Conservation (phyloP, 2,888 invertebrate genomes). For the Drosophila dives region DNA sequence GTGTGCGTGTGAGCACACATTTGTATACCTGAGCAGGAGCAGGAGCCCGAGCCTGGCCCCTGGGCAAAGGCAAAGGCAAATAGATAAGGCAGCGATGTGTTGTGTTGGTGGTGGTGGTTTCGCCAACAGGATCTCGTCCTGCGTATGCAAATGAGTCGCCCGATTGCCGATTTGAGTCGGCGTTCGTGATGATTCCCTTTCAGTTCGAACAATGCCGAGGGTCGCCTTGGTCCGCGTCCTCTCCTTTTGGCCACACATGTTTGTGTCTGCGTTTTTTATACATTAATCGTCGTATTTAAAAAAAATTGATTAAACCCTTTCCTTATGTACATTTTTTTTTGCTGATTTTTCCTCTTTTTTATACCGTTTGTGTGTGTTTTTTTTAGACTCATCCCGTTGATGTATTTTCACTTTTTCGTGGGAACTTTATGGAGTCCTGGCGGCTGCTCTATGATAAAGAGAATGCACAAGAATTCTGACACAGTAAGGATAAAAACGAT, state of each 20-base stretch:
- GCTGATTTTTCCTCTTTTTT: conserved; percentile 73
- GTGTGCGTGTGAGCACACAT: conserved; percentile 46
- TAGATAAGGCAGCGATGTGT: conserved; percentile 71
- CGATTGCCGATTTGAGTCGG: conserved; percentile 30
- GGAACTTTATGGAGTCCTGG: conserved; percentile 55
- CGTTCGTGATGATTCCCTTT: conserved; percentile 71
- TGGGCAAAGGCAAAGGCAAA: conserved; percentile 68
- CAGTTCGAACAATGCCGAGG: conserved; percentile 72
- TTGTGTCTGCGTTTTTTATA: conserved; percentile 71
- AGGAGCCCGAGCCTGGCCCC: conserved; percentile 12
- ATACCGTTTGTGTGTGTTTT: conserved; percentile 46
- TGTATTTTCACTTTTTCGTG: conserved; percentile 81
- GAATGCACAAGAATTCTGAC: background rate
- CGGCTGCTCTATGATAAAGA: conserved; percentile 17
- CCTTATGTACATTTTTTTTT: conserved; percentile 65
- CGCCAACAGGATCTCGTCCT: conserved; percentile 53
- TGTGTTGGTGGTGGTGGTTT: conserved; percentile 61
- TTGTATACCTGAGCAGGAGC: conserved; percentile 59
- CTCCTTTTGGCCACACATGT: conserved; percentile 67
- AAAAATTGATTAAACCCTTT: conserved; percentile 82
- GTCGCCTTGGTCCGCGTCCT: conserved; percentile 58
- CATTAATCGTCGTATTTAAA: conserved; percentile 72
- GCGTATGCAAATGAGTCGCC: conserved; percentile 78
- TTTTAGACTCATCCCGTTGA: conserved; percentile 64
- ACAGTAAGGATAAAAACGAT: background rate